phyloP scores from a whole-genome alignment of 2,888 invertebrate genomes.

The Scaptomyza polygonia region DNA sequence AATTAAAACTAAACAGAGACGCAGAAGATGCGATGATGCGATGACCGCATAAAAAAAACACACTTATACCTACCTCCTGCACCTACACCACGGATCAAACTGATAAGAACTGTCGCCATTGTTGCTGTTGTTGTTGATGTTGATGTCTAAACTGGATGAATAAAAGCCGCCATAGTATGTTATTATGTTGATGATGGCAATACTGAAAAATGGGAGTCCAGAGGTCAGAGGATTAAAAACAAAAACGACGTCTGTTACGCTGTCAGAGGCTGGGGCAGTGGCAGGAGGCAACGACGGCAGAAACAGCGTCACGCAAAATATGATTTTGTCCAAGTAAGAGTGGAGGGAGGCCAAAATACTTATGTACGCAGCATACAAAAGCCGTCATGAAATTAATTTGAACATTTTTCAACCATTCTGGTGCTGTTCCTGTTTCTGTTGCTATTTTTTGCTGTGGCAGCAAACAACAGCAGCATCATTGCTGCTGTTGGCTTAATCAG shows the following conservation, averaged over 20 bases:
- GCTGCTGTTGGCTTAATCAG: constrained; percentile 49
- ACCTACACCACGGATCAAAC: constrained; percentile 33
- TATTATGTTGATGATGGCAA: constrained; percentile 57
- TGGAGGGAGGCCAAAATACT: constrained; percentile 20
- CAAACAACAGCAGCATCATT: constrained; percentile 1
- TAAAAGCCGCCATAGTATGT: constrained; percentile 23
- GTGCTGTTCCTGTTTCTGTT: constrained; percentile 15
- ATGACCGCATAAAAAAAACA: neutral
- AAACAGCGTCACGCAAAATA: constrained; percentile 60
- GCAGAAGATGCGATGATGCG: constrained; percentile 24
- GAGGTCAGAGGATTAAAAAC: constrained; percentile 74
- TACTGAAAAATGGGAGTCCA: constrained; percentile 54
- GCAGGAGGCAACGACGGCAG: neutral
- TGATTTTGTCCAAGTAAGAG: constrained; percentile 30
- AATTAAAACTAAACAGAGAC: constrained; percentile 75
- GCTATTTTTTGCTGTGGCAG: constrained; percentile 4
- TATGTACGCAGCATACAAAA: constrained; percentile 38
- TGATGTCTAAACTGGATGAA: constrained; percentile 7
- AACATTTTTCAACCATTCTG: constrained; percentile 61
- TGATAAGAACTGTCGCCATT: constrained; percentile 53
- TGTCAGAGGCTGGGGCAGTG: neutral
- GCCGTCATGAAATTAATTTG: constrained; percentile 73
- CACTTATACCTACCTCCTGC: neutral
- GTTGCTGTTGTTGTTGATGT: constrained; percentile 37
- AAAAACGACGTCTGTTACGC: constrained; percentile 39